Conservation (phyloP, 2,888 invertebrate species). For the Cylloceria caligata region DNA sequence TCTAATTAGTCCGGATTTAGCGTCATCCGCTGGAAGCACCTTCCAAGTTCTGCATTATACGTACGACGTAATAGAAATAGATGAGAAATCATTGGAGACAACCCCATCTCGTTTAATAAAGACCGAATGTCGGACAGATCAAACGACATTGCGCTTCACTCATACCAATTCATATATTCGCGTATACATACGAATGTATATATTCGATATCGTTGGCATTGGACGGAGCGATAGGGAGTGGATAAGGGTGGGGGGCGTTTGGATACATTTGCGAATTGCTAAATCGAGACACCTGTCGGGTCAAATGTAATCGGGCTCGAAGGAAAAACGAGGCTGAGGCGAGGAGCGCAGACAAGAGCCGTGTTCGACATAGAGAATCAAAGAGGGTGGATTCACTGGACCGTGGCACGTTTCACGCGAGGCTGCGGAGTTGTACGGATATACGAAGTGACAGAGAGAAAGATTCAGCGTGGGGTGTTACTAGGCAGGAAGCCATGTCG, state of each 20-base stretch:
- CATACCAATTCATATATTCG: constrained; percentile 35
- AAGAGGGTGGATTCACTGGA: constrained; percentile 75
- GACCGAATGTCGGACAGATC: constrained; percentile 70
- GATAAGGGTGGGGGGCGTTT: constrained; percentile 36
- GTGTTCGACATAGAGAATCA: constrained; percentile 76
- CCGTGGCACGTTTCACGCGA: constrained; percentile 72
- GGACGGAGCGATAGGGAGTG: background rate
- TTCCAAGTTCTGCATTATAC: constrained; percentile 8
- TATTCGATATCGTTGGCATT: constrained; percentile 12
- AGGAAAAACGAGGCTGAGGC: constrained; percentile 21
- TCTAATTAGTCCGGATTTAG: constrained; percentile 43
- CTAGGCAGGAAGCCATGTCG: constrained; percentile 83
- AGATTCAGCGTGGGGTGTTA: constrained; percentile 80
- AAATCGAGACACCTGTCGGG: constrained; percentile 79
- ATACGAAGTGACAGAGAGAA: constrained; percentile 75
- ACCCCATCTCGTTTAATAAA: constrained; percentile 54
- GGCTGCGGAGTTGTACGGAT: constrained; percentile 70
- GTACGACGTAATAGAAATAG: background rate
- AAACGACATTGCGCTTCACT: constrained; percentile 69
- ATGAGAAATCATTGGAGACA: constrained; percentile 19
- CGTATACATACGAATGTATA: constrained; percentile 4
- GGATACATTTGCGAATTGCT: constrained; percentile 69
- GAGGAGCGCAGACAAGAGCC: constrained; percentile 19
- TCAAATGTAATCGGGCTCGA: constrained; percentile 79
- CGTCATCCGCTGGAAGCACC: background rate